Evolutionary conservation across 2,888 invertebrate species (phyloP).

Genomic region (Phania funesta): DNA sequence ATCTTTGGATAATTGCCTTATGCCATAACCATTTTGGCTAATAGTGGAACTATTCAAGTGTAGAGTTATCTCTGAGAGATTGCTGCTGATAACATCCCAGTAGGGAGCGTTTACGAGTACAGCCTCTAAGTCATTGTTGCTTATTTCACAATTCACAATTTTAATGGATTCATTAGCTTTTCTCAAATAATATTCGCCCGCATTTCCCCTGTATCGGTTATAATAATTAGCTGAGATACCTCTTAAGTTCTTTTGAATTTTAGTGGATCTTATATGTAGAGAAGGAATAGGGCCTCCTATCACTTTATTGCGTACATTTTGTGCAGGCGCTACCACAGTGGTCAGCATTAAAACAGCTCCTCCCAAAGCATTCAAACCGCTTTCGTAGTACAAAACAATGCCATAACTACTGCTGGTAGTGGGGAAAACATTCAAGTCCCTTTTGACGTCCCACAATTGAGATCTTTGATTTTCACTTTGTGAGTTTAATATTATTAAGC

Average conservation of each 20-base stretch:
- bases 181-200: constrained; percentile 91
- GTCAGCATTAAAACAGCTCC: constrained; percentile 90
- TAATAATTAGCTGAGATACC: constrained; percentile 93
- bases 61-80: constrained; percentile 93
- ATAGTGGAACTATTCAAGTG: constrained; percentile 93
- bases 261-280: constrained; percentile 85
- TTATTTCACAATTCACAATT: constrained; percentile 89
- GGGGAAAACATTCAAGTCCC: constrained; percentile 94
- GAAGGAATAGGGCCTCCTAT: constrained; percentile 91
- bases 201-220: constrained; percentile 91
- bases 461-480: constrained; percentile 85
- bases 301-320: constrained; percentile 87
- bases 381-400: constrained; percentile 88
- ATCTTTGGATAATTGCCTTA: constrained; percentile 94
- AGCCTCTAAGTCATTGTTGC: constrained; percentile 90
- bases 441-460: constrained; percentile 88
- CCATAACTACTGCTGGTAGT: constrained; percentile 92
- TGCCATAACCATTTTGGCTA: constrained; percentile 92
- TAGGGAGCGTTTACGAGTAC: constrained; percentile 90
- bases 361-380: constrained; percentile 89
- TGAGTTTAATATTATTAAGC: constrained; percentile 89
- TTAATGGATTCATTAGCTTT: constrained; percentile 94
- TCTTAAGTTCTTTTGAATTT: constrained; percentile 89
- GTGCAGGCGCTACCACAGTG: constrained; percentile 86
- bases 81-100: constrained; percentile 92